Percentiles rank a stretch among this genome's conserved stretches.
phyloP scores from a whole-genome alignment of 2,888 invertebrate genomes.

The Drosophila nigricruria region DNA sequence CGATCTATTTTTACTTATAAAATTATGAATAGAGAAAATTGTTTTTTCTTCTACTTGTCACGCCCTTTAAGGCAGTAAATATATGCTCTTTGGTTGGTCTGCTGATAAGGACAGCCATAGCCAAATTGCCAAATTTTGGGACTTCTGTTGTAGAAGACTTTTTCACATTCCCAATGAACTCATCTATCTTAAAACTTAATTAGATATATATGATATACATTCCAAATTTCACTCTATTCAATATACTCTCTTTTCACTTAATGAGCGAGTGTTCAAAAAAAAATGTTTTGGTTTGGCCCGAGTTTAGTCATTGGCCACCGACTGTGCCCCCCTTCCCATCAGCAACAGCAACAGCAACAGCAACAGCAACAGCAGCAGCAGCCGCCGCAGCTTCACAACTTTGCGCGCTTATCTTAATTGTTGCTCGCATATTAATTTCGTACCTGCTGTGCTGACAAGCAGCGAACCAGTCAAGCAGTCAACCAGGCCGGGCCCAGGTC shows the following conservation, averaged over 20 bases:
- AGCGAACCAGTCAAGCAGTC: conserved; percentile 52
- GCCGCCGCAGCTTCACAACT: conserved; percentile 67
- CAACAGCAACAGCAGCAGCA: not conserved
- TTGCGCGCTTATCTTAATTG: conserved; percentile 83
- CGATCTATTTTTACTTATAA: too few species aligned
- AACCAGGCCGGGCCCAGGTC: conserved; percentile 26
- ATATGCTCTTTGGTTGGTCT: too few species aligned
- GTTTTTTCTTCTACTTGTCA: too few species aligned
- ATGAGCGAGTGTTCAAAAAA: not conserved
- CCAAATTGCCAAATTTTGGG: too few species aligned
- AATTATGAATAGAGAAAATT: too few species aligned
- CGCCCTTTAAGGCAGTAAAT: too few species aligned
- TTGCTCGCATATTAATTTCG: conserved; percentile 84
- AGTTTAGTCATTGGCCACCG: conserved; percentile 74
- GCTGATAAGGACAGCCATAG: too few species aligned
- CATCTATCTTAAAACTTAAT: not conserved
- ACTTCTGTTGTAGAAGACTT: too few species aligned
- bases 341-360: too few species aligned
- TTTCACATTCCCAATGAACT: too few species aligned
- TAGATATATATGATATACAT: not conserved
- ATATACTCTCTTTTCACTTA: not conserved
- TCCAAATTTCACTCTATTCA: not conserved
- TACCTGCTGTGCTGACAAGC: conserved; percentile 80
- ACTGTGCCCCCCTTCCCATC: conserved; percentile 63
- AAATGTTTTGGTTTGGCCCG: conserved; percentile 28